These are phyloP conservation scores for Athene noctua DNA, from an alignment of 2,113 vertebrate genomes.

Conservation along the genomic window DNA sequence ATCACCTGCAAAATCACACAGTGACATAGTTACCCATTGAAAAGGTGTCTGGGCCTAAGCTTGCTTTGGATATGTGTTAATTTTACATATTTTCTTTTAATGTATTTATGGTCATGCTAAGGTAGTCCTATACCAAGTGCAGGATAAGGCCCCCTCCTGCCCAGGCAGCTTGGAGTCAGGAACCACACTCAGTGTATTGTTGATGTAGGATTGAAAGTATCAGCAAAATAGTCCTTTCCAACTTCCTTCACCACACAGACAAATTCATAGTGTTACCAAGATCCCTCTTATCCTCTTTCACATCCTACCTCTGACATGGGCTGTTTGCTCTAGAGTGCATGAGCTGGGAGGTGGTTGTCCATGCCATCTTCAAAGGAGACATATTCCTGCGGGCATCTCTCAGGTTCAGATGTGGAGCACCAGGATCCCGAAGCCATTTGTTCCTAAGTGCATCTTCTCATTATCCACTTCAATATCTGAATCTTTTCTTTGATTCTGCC, in stretches of 20 bases:
- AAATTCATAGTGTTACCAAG: not conserved
- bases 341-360: not conserved
- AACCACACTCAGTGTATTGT: accelerated
- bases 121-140: not conserved
- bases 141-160: not conserved
- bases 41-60: not conserved
- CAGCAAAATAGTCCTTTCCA: not conserved
- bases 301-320: accelerated
- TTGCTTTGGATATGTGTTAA: not conserved
- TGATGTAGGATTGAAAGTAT: not conserved
- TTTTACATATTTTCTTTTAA: not conserved
- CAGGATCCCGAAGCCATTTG: not conserved
- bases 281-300: not conserved
- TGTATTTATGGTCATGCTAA: not conserved
- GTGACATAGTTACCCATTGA: not conserved
- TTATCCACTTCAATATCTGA: not conserved
- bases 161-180: accelerated
- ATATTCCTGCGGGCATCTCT: not conserved
- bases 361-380: not conserved
- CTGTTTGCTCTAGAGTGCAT: not conserved
- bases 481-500: not conserved
- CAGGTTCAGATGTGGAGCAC: not conserved
- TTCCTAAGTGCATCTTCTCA: not conserved
- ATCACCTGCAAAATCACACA: not conserved
- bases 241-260: not conserved